Base-by-base conservation (phyloP, 2,113 vertebrate species). In the Ondatra zibethicus region DNA sequence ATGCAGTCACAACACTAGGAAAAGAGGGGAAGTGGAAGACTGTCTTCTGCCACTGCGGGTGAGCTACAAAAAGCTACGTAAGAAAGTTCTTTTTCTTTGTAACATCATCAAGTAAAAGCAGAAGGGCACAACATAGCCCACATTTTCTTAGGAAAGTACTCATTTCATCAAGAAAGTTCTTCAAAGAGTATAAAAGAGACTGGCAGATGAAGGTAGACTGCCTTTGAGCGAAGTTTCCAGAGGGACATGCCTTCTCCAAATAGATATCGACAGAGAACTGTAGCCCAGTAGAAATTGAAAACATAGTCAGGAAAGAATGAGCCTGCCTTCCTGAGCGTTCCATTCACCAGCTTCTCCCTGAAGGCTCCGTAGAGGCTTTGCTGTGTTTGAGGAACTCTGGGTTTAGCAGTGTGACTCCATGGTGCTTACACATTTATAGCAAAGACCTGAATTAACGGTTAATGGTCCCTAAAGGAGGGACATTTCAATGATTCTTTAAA, bases 401-500 rank as follows among this genome's bases (percentile, higher is more conserved):
- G 78, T 75, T 94, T 45, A 92, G 39, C 25, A 61, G 25, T 7
- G 80, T 39, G 14, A 47, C 29, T 80, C 87, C 42, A 33, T 47
- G 42, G 70, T 39, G 50, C 50, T 94, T 72, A 70, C 11, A 21
- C 17, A 55, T 77, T 47, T 92, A 2, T 47, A 50, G 86, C 16
- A 86, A 91, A 85, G 80, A 11, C 21, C 52, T 85, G 75, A 65
- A n/a, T 81, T 84, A 73, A 65, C 10, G 36, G 12, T 65, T 84
- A 90, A 72, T 1, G 39, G 29, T 58, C 75, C 70, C 7, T 61
- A 80, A 75, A 93, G 17, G 42, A 63, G 52, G n/a, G 63, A 47
- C 29, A 92, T 93, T 89, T 92, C 87, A 93, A 92, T 78, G 58
- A 66, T 85, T 96, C 70, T 84, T 82, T 14, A n/a, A 85, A 70